Evolutionary conservation across 2,888 invertebrate species (phyloP).

Genomic region (Dynastes hyllus): DNA sequence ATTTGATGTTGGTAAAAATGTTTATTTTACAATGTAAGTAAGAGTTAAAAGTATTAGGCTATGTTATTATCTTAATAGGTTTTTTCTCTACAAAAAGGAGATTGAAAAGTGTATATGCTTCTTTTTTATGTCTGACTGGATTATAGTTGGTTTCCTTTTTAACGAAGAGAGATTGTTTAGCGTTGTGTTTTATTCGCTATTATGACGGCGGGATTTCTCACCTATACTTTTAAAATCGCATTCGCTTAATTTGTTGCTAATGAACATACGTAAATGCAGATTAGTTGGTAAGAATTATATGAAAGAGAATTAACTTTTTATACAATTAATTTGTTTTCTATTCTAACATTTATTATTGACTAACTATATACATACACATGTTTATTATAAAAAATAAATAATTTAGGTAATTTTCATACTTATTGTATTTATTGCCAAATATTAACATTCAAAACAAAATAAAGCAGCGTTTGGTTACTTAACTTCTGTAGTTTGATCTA

Average conservation of each 20-base stretch:
- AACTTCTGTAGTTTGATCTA: no score
- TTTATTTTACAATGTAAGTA: constrained; percentile 61
- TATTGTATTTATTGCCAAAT: background rate
- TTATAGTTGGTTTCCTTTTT: constrained; percentile 65
- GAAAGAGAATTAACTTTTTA: constrained; percentile 60
- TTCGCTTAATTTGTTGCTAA: constrained; percentile 63
- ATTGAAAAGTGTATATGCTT: constrained; percentile 48
- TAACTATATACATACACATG: background rate
- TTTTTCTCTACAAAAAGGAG: constrained; percentile 66
- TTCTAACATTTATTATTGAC: constrained; percentile 48
- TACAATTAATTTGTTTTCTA: constrained; percentile 58
- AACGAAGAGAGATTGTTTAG: constrained; percentile 65
- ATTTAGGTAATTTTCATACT: constrained; percentile 12
- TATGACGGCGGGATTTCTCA: constrained; percentile 68
- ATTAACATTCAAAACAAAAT: background rate
- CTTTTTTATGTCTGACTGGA: constrained; percentile 48
- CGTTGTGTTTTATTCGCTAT: constrained; percentile 68
- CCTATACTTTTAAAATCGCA: constrained; percentile 66
- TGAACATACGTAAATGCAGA: constrained; percentile 56
- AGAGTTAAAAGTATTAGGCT: constrained; percentile 75
- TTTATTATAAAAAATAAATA: constrained; percentile 42
- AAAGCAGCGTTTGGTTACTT: no score
- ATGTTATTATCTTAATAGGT: constrained; percentile 73
- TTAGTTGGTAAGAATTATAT: constrained; percentile 62
- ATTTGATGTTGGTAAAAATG: constrained; percentile 62